Evolutionary conservation across 2,888 invertebrate species (phyloP), one percentile per base, ranked within the genome.

Genomic region (Lypha dubia): DNA sequence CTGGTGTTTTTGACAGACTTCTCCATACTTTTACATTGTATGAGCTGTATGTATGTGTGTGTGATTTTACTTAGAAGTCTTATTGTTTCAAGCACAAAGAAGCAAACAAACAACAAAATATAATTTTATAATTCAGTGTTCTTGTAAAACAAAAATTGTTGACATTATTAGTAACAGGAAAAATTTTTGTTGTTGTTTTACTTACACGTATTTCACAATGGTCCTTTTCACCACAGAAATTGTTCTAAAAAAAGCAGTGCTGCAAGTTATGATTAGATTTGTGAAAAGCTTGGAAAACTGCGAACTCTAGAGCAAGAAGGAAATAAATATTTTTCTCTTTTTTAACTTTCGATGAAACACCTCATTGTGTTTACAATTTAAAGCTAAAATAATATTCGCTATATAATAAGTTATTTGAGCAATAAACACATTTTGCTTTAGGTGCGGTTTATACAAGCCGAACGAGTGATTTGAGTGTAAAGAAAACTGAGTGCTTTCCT

Each of bases 1-100:
- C 77, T 56, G 41, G 32, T 79, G 83, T 56, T 83, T 79, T 62
- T 79, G 73, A 83, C 83, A 83, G 67, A 58, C 15, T 83, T 51
- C 77, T 49, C 28, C 17, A 62, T 67, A 62, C 11, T 41, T 73
- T 65, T 58, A 20, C 9, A 38, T 68, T 68, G 32, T 58, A n/a
- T 9, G 17, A n/a, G 46, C 6, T 58, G 32, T n/a, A 3, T 35
- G 58, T 32, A 32, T 62, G 58, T 24, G 20, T 35, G 35, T 24
- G 35, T 67, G 5, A 22, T 8, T 17, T n/a, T 46, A 20, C 49
- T 46, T 22, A 1, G 0, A 22, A 32, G 38, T 60, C n/a, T n/a
- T 22, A 7, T 11, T 38, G 7, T 32, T 75, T 32, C 7, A 22
- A 60, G 35, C 35, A 38, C 49, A 65, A 53, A 41, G 20, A 17